A percentile compares a stretch with the other conserved stretches of the same genome.
phyloP scores from a whole-genome alignment of 2,113 vertebrate species.

The Periophthalmodon schlosseri region DNA sequence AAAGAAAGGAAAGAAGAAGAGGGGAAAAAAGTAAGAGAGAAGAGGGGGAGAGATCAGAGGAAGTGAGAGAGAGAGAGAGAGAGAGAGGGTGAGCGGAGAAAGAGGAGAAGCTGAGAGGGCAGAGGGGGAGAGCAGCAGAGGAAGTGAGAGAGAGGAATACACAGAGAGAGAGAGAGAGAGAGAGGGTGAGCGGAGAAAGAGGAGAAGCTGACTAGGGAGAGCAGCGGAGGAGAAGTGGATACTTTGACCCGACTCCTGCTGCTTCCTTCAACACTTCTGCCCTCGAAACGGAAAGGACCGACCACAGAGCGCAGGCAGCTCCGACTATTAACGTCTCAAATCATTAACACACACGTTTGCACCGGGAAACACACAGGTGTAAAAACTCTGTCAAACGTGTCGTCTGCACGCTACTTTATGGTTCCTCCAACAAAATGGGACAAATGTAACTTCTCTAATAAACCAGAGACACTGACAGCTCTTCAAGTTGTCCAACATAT shows the following conservation, averaged over 20 bases:
- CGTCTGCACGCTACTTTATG: not conserved
- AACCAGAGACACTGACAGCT: not conserved
- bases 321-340: constrained; percentile 39
- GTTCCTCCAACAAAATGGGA: not conserved
- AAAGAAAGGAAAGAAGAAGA: no score
- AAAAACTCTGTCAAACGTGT: not conserved
- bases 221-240: constrained; percentile 43
- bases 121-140: not conserved
- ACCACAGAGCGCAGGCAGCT: constrained; percentile 46
- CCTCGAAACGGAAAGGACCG: constrained; percentile 55
- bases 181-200: not conserved
- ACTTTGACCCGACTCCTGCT: constrained; percentile 52
- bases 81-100: not conserved
- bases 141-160: not conserved
- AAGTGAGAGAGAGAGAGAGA: not conserved
- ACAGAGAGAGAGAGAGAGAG: not conserved
- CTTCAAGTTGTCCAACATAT: not conserved
- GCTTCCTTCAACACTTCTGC: constrained; percentile 38
- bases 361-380: not conserved
- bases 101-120: not conserved
- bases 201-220: not conserved
- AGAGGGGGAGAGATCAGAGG: no score
- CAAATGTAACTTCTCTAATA: not conserved
- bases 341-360: constrained; percentile 30
- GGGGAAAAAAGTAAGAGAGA: no score